These are phyloP conservation scores for Heliconius melpomene DNA, from an alignment of 1,140 invertebrate species.

Conservation along the genomic window DNA sequence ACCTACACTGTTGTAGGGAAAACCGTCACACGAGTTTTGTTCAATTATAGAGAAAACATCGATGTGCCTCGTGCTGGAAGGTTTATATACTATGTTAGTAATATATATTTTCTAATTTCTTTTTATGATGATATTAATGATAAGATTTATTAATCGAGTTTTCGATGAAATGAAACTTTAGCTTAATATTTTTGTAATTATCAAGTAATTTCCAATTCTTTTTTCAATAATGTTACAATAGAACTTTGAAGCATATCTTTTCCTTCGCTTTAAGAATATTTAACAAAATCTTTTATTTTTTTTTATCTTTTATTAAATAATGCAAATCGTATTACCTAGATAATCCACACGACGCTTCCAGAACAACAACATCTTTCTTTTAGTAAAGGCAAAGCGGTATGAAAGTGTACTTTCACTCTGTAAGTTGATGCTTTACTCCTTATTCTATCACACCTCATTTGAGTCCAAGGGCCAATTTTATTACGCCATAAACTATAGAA, in stretches of 20 bases:
- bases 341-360: slow-evolving; percentile 49
- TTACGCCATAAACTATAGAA: slow-evolving; percentile 57
- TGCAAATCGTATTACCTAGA: neutral
- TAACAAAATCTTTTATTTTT: no score
- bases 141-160: no score
- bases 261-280: no score
- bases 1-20: slow-evolving; percentile 75
- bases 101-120: neutral
- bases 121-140: no score
- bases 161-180: no score
- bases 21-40: slow-evolving; percentile 75
- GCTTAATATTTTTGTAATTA: no score
- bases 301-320: no score
- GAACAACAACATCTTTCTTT: slow-evolving; percentile 32
- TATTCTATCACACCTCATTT: slow-evolving; percentile 77
- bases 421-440: slow-evolving; percentile 74
- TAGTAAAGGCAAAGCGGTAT: slow-evolving; percentile 60
- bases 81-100: neutral
- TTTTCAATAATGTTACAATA: no score
- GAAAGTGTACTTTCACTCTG: slow-evolving; percentile 78
- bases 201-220: no score
- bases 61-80: slow-evolving; percentile 35
- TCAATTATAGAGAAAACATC: slow-evolving; percentile 66
- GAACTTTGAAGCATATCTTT: no score
- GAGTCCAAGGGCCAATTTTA: slow-evolving; percentile 65